phyloP scores from a whole-genome alignment of 1,140 invertebrate species.

The Drosophila murphyi region DNA sequence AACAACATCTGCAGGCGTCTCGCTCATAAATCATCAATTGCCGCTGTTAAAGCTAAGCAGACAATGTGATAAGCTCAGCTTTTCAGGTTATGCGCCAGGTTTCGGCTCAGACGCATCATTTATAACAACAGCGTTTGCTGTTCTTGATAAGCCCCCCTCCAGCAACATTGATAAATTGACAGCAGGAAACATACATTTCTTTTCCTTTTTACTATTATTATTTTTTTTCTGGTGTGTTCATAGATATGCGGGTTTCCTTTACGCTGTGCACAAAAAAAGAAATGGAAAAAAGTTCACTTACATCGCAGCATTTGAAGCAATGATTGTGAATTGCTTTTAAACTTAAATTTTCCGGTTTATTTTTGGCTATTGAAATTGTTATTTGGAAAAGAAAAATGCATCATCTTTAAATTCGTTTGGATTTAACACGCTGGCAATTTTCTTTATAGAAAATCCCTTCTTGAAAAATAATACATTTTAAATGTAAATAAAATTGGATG shows the following conservation, averaged over 20 bases:
- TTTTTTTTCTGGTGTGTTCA: not conserved
- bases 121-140: conserved; percentile 40
- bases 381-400: too few species aligned
- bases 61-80: conserved; percentile 64
- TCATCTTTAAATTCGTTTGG: too few species aligned
- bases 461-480: too few species aligned
- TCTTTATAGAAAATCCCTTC: too few species aligned
- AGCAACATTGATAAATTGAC: conserved; percentile 46
- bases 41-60: conserved; percentile 32
- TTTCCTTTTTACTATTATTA: not conserved
- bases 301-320: too few species aligned
- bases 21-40: conserved; percentile 65
- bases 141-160: conserved; percentile 40
- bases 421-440: too few species aligned
- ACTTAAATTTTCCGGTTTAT: not conserved
- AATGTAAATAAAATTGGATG: too few species aligned
- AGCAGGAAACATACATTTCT: not conserved
- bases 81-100: conserved; percentile 34
- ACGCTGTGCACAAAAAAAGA: not conserved
- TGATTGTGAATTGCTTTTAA: too few species aligned
- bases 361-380: too few species aligned
- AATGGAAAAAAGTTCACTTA: too few species aligned
- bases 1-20: not conserved
- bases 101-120: conserved; percentile 43
- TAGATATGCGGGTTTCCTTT: not conserved